Conservation (phyloP, 2,797 vertebrate genomes). For the Cuniculus paca region DNA sequence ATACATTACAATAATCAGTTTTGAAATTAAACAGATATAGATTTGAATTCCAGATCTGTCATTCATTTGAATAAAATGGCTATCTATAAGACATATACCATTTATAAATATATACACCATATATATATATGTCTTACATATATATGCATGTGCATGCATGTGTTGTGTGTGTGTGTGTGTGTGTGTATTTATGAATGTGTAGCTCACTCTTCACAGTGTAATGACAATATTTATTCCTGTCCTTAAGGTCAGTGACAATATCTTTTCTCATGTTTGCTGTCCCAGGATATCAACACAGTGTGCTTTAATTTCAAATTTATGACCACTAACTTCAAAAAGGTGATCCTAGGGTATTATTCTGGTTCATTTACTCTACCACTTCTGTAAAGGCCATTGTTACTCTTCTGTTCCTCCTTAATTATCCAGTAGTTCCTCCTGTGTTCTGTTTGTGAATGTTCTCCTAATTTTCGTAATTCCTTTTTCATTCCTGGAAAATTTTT, state of each 20-base stretch:
- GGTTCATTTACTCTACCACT: neutral
- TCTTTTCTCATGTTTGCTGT: no score
- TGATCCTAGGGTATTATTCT: neutral
- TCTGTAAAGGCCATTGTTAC: neutral
- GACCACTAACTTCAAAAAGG: neutral
- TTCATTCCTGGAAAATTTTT: neutral
- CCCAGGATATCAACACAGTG: neutral
- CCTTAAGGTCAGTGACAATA: no score
- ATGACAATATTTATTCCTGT: no score
- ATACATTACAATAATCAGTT: neutral
- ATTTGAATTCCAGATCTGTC: neutral
- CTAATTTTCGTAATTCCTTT: neutral
- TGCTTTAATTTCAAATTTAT: conserved; percentile 26
- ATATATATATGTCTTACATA: no score
- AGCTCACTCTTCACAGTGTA: neutral
- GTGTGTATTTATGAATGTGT: no score
- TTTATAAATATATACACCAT: no score
- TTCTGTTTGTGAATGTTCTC: neutral
- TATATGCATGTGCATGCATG: no score
- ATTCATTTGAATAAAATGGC: neutral
- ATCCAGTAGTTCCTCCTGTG: neutral
- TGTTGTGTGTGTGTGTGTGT: no score
- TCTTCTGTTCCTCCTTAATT: neutral
- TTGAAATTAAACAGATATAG: neutral
- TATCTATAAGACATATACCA: neutral